These are phyloP conservation scores for Arbacia lixula DNA, from an alignment of 53 echinoderm and acorn worm species.

Conservation along the genomic window DNA sequence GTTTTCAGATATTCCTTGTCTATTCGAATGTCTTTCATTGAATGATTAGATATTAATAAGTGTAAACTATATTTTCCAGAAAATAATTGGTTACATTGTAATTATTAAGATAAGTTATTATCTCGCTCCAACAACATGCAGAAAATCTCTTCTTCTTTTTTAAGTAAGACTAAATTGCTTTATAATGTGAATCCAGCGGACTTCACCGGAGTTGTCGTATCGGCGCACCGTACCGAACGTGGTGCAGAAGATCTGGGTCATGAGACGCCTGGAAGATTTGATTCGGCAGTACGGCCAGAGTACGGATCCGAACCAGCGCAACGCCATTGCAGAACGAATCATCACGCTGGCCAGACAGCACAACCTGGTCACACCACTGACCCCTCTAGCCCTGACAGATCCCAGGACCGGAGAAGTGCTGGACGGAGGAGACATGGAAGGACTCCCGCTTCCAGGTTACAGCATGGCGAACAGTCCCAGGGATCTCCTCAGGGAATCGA, in stretches of 20 bases:
- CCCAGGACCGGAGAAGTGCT: conserved; percentile 42
- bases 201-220: conserved; percentile 68
- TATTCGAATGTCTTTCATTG: no score
- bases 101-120: no score
- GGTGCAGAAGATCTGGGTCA: conserved; percentile 86
- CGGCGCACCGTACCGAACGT: conserved; percentile 71
- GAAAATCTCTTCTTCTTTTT: no score
- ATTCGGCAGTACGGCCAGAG: conserved; percentile 73
- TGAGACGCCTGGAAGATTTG: conserved; percentile 78
- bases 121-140: no score
- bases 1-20: no score
- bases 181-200: conserved; percentile 47
- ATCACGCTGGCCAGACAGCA: conserved; percentile 56
- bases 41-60: no score
- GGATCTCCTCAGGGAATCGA: conserved; percentile 39
- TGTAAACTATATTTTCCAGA: no score
- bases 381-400: conserved; percentile 74
- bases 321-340: conserved; percentile 59
- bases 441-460: conserved; percentile 57
- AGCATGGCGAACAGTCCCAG: conserved; percentile 43
- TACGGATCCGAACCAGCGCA: conserved; percentile 29
- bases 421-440: conserved; percentile 26
- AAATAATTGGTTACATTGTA: no score
- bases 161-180: no score
- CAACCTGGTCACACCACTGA: conserved; percentile 90